Percentiles rank a stretch among this genome's conserved stretches.
These are phyloP conservation scores for Hirudo medicinalis DNA, from an alignment of 1,140 invertebrate genomes.

Conservation along the genomic window DNA sequence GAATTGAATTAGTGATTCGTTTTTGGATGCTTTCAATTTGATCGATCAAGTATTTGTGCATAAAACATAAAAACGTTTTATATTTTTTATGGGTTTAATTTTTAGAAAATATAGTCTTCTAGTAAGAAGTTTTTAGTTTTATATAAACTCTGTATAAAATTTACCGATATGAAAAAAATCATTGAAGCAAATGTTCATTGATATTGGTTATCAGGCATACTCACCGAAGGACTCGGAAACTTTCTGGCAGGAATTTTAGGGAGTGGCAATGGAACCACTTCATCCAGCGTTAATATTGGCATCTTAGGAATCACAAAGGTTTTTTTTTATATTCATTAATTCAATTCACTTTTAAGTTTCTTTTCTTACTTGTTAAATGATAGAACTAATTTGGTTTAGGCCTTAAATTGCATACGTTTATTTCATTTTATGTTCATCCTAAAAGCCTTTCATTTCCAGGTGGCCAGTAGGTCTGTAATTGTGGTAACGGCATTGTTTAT, in stretches of 20 bases:
- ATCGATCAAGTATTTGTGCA: no score
- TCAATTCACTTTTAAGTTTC: neutral
- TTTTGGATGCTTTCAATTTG: no score
- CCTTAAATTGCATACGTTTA: no score
- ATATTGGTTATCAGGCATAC: conserved; percentile 49
- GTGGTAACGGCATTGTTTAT: conserved; percentile 17
- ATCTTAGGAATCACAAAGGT: conserved; percentile 60
- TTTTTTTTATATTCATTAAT: conserved; percentile 24
- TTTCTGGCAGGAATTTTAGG: conserved; percentile 67
- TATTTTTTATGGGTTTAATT: no score
- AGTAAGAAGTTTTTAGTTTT: conserved; percentile 16
- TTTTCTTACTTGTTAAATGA: no score
- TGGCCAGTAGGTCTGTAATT: conserved; percentile 21
- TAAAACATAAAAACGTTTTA: no score
- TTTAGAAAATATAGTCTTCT: no score
- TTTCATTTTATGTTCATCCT: neutral
- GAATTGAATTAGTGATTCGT: no score
- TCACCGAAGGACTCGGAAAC: conserved; percentile 67
- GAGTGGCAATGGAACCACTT: conserved; percentile 68
- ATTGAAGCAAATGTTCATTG: no score
- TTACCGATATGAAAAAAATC: no score
- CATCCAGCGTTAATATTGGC: conserved; percentile 68
- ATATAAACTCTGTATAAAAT: no score
- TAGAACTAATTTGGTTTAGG: no score
- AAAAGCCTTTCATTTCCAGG: neutral